These are phyloP conservation scores for Microctonus hyperodae DNA, from an alignment of 2,888 invertebrate species.

Conservation along the genomic window DNA sequence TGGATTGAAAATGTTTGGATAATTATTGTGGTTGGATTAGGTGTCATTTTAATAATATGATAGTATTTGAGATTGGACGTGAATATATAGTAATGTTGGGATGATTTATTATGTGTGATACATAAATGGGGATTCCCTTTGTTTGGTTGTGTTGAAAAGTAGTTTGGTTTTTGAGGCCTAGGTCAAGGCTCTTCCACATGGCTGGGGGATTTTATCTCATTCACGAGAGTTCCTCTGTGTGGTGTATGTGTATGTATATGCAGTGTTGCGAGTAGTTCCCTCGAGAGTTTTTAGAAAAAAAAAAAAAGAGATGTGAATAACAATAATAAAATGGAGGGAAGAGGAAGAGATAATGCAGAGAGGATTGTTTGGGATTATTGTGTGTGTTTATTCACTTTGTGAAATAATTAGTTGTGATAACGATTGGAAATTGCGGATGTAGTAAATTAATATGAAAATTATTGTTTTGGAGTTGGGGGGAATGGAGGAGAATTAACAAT, in stretches of 20 bases:
- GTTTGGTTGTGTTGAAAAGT: not conserved
- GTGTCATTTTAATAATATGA: not conserved
- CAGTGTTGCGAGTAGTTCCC: not conserved
- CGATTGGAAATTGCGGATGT: no score
- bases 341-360: no score
- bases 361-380: not conserved
- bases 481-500: not conserved
- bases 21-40: not conserved
- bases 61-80: not conserved
- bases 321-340: no score
- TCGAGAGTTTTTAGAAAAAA: not conserved
- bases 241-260: no score
- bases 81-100: no score
- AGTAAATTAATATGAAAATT: no score
- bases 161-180: constrained; percentile 11
- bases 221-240: not conserved
- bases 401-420: not conserved
- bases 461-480: no score
- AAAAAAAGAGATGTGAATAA: not conserved
- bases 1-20: not conserved
- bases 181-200: constrained; percentile 22
- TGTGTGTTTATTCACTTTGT: not conserved
- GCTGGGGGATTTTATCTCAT: constrained; percentile 10
- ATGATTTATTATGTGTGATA: no score
- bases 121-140: constrained; percentile 14